These are phyloP conservation scores for Pachliopta kotzebuea DNA, from an alignment of 2,888 invertebrate genomes.

Conservation along the genomic window DNA sequence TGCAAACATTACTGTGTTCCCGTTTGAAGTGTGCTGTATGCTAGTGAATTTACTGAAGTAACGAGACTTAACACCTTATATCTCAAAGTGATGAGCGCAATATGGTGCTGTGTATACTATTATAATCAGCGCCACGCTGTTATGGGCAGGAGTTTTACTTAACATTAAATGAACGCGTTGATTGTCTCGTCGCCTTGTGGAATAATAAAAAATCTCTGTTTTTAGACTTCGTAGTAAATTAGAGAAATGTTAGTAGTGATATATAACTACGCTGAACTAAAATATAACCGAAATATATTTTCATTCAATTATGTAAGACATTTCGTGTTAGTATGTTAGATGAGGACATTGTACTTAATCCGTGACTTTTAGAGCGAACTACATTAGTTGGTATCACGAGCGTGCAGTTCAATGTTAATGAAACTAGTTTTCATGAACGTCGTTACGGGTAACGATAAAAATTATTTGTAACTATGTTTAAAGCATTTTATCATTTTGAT, in stretches of 20 bases:
- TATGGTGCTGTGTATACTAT: no score
- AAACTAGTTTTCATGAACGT: background rate
- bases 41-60: no score
- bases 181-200: no score
- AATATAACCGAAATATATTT: background rate
- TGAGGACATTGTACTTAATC: background rate
- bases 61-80: no score
- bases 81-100: no score
- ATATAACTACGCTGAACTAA: background rate
- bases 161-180: no score
- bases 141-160: no score
- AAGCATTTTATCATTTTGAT: background rate
- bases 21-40: no score
- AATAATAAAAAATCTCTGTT: no score
- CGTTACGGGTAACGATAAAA: background rate
- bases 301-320: background rate
- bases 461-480: background rate
- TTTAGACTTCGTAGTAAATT: background rate
- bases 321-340: background rate
- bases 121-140: no score
- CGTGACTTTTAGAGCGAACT: no score
- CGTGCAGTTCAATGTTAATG: background rate
- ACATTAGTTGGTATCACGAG: background rate
- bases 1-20: no score
- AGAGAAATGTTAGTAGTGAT: background rate